A percentile compares a stretch with the other conserved stretches of the same genome.
These are phyloP conservation scores for Embiotoca jacksoni DNA, from an alignment of 2,113 vertebrate species.

Conservation along the genomic window DNA sequence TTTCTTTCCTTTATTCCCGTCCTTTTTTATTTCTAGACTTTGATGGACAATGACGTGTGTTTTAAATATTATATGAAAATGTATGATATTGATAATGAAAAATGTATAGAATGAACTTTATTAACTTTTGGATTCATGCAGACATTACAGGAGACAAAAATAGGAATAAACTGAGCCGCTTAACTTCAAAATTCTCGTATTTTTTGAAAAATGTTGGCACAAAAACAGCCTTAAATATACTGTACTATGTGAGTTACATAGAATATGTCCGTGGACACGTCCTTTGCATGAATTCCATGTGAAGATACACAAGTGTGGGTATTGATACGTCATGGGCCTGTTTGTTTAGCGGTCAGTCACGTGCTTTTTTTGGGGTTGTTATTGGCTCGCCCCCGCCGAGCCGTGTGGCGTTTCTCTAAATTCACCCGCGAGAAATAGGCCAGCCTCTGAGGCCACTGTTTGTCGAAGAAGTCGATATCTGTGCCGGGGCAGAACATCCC, in stretches of 20 bases:
- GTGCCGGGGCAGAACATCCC: slow-evolving; percentile 52
- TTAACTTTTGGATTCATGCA: too few species aligned
- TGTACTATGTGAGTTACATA: neutral
- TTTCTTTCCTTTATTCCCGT: neutral
- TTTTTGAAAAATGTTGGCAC: neutral
- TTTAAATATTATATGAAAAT: too few species aligned
- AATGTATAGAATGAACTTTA: too few species aligned
- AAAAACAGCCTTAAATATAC: neutral
- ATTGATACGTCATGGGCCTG: neutral
- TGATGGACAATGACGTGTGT: too few species aligned
- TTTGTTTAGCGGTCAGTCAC: slow-evolving; percentile 16
- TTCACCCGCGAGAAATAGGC: slow-evolving; percentile 72
- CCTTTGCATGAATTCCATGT: neutral
- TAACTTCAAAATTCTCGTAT: too few species aligned
- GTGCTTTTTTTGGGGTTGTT: slow-evolving; percentile 14
- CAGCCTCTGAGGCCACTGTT: slow-evolving; percentile 55
- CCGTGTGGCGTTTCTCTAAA: slow-evolving; percentile 41
- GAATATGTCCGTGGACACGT: neutral
- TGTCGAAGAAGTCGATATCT: slow-evolving; percentile 67
- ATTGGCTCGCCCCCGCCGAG: slow-evolving; percentile 30
- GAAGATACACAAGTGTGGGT: neutral
- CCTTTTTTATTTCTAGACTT: too few species aligned
- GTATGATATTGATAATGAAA: too few species aligned
- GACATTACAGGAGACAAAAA: neutral
- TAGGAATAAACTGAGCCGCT: neutral